Evolutionary conservation across 2,797 vertebrate species (phyloP), one percentile per base, ranked within the genome.

Genomic region (Spheniscus humboldti): DNA sequence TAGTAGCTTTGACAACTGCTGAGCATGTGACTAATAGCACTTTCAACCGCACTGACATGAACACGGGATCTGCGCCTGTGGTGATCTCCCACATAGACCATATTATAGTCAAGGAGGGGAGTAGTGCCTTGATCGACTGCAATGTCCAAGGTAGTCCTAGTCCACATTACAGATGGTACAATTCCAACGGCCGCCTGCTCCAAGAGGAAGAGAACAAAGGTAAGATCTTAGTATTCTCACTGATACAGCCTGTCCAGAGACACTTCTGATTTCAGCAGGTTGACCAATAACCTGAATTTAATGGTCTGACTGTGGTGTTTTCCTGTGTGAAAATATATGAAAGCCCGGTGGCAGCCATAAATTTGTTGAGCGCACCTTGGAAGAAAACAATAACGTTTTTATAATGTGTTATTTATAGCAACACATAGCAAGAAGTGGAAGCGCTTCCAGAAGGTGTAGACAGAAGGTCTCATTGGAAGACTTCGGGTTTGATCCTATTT

Each of bases 71-170:
- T 4, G 97, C 98, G 91, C 99, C 99, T 4, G 67, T 97, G 71
- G 97, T 98, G 77, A 97, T 98, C 94, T 98, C 98, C 64, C 98
- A 76, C 94, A 98, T 98, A 10, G 98, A 98, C 96, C 99, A 99
- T 97, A 98, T 99, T 93, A 99, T 99, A 71, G 99, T 98, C 97
- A 98, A 99, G 52, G 99, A 99, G 97, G 99, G 99, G 52, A 99
- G 98, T 91, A 99, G 98, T 83, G 99, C 98, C 91, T 98, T 99
- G 97, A 99, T 99, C 35, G 98, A 99, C 93, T 99, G 99, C 97
- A 99, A 99, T 37, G 97, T 99, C 95, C 98, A 98, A 24, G 99
- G 99, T 89, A 98, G 98, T 25, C 99, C 99, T 20, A 97, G 98
- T 59, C 99, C 99, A 31, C 98, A 64, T 7, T 98, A 99, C 88